These are phyloP conservation scores for Cremastobaeus sp. DNA, from an alignment of 2,888 invertebrate genomes.

Conservation along the genomic window DNA sequence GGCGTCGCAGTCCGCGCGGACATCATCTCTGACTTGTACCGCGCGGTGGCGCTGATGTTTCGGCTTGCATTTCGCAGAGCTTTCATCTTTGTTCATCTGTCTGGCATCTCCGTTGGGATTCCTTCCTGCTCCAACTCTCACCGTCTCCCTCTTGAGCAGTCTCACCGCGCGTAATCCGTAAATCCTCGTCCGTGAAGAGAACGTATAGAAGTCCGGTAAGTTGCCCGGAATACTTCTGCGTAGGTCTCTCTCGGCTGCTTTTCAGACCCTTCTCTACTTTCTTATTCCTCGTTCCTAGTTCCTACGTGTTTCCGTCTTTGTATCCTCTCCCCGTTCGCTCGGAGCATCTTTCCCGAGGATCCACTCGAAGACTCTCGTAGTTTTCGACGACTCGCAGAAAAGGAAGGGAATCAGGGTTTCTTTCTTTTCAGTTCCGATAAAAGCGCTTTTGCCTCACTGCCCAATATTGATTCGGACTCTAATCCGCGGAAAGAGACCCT, in stretches of 20 bases:
- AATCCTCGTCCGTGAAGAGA: constrained; percentile 76
- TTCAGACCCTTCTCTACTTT: constrained; percentile 52
- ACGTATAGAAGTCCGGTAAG: constrained; percentile 77
- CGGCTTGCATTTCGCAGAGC: constrained; percentile 6
- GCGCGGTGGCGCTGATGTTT: constrained; percentile 19
- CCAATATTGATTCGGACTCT: constrained; percentile 78
- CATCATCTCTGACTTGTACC: constrained; percentile 36
- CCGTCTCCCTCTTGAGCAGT: constrained; percentile 35
- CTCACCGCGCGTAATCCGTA: constrained; percentile 76
- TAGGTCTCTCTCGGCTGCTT: constrained; percentile 29
- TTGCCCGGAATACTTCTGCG: constrained; percentile 73
- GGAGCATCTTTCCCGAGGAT: constrained; percentile 56
- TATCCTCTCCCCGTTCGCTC: constrained; percentile 48
- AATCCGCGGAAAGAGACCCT: constrained; percentile 74
- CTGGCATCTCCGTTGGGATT: constrained; percentile 25
- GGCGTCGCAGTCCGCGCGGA: constrained; percentile 65
- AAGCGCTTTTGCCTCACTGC: constrained; percentile 75
- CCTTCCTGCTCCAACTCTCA: constrained; percentile 27
- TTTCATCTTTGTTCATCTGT: background rate
- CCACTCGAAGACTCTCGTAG: constrained; percentile 54
- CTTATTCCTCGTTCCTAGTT: constrained; percentile 61
- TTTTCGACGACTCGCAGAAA: constrained; percentile 43
- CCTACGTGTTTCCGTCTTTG: constrained; percentile 62
- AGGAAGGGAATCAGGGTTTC: constrained; percentile 47
- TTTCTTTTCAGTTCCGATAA: constrained; percentile 76